These are phyloP conservation scores for Chionomys nivalis DNA, from an alignment of 2,113 vertebrate species.

Conservation along the genomic window DNA sequence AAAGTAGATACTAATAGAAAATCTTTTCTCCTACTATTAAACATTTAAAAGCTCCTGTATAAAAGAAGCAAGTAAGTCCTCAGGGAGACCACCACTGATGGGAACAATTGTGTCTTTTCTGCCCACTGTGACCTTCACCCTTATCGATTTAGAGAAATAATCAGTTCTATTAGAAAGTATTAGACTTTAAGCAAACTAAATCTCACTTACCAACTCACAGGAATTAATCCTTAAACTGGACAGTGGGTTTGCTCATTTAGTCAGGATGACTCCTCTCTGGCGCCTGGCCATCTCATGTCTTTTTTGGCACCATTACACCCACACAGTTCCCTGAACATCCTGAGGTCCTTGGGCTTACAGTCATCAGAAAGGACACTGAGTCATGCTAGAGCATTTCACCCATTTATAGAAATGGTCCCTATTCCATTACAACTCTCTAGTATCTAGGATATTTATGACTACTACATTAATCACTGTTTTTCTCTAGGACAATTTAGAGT, in stretches of 20 bases:
- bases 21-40: conserved; percentile 18
- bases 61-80: conserved; percentile 14
- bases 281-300: not conserved
- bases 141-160: not conserved
- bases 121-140: not conserved
- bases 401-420: not conserved
- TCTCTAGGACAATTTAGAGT: not conserved
- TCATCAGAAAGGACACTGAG: not conserved
- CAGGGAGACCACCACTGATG: not conserved
- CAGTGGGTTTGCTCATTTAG: not conserved
- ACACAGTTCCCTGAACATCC: not conserved
- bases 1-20: not conserved
- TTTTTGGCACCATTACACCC: not conserved
- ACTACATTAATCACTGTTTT: not conserved
- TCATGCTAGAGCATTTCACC: not conserved
- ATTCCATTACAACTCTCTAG: not conserved
- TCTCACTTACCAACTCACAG: not conserved
- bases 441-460: not conserved
- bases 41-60: not conserved
- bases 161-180: not conserved
- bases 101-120: not conserved
- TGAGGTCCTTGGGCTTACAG: not conserved
- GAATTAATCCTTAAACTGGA: not conserved
- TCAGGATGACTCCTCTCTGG: not conserved
- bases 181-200: conserved; percentile 14